A percentile compares a stretch with the other conserved stretches of the same genome.
phyloP scores from a whole-genome alignment of 2,888 invertebrate species.

The Drosophila heteroneura region DNA sequence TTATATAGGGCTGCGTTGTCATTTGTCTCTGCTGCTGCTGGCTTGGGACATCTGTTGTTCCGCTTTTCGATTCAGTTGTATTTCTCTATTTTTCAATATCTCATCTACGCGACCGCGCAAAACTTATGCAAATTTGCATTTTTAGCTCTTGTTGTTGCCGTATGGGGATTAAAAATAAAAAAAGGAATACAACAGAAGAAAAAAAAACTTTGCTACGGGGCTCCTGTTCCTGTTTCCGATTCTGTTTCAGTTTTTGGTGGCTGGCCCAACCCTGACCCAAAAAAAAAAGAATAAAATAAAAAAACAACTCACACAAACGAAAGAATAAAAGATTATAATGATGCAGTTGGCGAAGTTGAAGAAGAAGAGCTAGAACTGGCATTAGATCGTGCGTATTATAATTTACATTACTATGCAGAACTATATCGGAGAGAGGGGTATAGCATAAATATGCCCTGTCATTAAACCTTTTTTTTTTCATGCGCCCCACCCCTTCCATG shows the following conservation, averaged over 20 bases:
- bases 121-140: slow-evolving; percentile 73
- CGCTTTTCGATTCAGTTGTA: slow-evolving; percentile 14
- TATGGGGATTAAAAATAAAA: slow-evolving; percentile 52
- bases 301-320: slow-evolving; percentile 1
- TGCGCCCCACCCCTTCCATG: slow-evolving; percentile 10
- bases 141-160: slow-evolving; percentile 53
- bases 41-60: slow-evolving; percentile 48
- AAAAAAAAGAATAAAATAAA: slow-evolving; percentile 16
- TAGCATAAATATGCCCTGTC: slow-evolving; percentile 57
- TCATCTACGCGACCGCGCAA: slow-evolving; percentile 47
- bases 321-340: slow-evolving; percentile 70
- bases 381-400: slow-evolving; percentile 59
- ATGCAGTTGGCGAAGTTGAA: slow-evolving; percentile 43
- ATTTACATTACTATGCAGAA: slow-evolving; percentile 57
- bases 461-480: slow-evolving; percentile 59
- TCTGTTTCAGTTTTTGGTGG: slow-evolving; percentile 33
- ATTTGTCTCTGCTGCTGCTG: slow-evolving; percentile 6
- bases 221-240: slow-evolving; percentile 37
- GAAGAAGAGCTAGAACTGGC: slow-evolving; percentile 35
- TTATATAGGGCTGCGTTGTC: slow-evolving; percentile 11
- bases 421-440: slow-evolving; percentile 8
- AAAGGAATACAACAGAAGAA: slow-evolving; percentile 9
- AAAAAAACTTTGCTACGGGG: slow-evolving; percentile 22
- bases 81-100: slow-evolving; percentile 34
- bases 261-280: slow-evolving; percentile 57